Percentiles rank a stretch among this genome's conserved stretches.
These are phyloP conservation scores for Macrotis lagotis DNA, from an alignment of 2,113 vertebrate species.

Conservation along the genomic window DNA sequence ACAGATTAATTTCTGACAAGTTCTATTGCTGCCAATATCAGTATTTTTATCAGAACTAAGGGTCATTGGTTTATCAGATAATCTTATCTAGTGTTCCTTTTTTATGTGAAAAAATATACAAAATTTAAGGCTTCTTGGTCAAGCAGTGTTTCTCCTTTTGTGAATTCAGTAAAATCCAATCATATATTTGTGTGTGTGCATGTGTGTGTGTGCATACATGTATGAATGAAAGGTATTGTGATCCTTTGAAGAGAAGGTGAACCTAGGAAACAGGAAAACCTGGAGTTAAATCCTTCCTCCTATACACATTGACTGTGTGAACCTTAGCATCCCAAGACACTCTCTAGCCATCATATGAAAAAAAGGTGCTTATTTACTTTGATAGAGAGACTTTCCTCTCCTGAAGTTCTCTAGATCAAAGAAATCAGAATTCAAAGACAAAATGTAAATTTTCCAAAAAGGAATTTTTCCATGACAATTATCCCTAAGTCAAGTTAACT, in stretches of 20 bases:
- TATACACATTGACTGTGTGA: not conserved
- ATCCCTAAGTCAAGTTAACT: not conserved
- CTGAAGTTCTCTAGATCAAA: not conserved
- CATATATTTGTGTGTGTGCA: not conserved
- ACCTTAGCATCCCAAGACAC: not conserved
- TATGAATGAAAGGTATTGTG: not conserved
- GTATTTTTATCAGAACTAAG: constrained; percentile 60
- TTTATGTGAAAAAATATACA: not conserved
- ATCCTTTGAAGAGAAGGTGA: not conserved
- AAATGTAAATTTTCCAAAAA: not conserved
- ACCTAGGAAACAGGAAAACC: not conserved
- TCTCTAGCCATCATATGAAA: not conserved
- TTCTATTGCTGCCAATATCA: constrained; percentile 57
- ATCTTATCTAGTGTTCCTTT: constrained; percentile 8
- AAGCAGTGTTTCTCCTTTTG: not conserved
- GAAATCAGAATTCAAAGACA: not conserved
- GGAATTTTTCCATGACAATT: not conserved
- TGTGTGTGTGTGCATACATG: not conserved
- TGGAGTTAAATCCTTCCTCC: not conserved
- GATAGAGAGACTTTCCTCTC: not conserved
- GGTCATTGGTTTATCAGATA: constrained; percentile 52
- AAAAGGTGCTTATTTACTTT: not conserved
- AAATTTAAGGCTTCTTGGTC: not conserved
- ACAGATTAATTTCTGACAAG: constrained; percentile 52
- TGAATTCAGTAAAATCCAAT: constrained; percentile 54